These are phyloP conservation scores for Drosophila lacteicornis DNA, from an alignment of 1,140 invertebrate genomes.

Conservation along the genomic window DNA sequence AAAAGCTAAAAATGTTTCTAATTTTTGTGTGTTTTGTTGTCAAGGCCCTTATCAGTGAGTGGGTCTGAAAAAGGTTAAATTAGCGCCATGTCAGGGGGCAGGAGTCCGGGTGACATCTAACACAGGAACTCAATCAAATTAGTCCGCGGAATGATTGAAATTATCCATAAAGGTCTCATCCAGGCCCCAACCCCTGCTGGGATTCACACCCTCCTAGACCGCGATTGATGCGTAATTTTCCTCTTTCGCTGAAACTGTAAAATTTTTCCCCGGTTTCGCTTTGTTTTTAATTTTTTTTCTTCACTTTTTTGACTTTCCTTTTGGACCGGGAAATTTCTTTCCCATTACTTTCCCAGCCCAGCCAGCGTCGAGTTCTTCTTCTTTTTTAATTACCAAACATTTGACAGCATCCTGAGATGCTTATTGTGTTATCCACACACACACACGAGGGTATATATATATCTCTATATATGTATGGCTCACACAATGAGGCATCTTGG, in stretches of 20 bases:
- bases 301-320: slow-evolving; percentile 20
- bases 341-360: slow-evolving; percentile 36
- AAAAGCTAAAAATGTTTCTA: neutral
- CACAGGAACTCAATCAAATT: slow-evolving; percentile 81
- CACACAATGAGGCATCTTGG: slow-evolving; percentile 20
- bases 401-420: slow-evolving; percentile 79
- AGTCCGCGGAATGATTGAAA: slow-evolving; percentile 40
- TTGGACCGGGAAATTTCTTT: slow-evolving; percentile 41
- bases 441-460: neutral
- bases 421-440: slow-evolving; percentile 59
- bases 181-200: neutral
- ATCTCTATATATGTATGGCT: neutral
- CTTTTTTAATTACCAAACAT: slow-evolving; percentile 77
- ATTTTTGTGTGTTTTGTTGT: neutral
- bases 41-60: neutral
- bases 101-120: slow-evolving; percentile 54
- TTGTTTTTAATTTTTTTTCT: slow-evolving; percentile 11
- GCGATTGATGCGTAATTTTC: slow-evolving; percentile 8
- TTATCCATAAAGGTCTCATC: neutral
- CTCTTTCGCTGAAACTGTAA: slow-evolving; percentile 41
- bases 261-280: slow-evolving; percentile 46
- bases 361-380: slow-evolving; percentile 16
- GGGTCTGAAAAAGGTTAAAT: slow-evolving; percentile 44
- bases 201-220: neutral
- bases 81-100: slow-evolving; percentile 21